Percentiles rank a stretch among this genome's conserved stretches.
These are phyloP conservation scores for Gobionotothen gibberifrons DNA, from an alignment of 2,797 vertebrate species.

Conservation along the genomic window DNA sequence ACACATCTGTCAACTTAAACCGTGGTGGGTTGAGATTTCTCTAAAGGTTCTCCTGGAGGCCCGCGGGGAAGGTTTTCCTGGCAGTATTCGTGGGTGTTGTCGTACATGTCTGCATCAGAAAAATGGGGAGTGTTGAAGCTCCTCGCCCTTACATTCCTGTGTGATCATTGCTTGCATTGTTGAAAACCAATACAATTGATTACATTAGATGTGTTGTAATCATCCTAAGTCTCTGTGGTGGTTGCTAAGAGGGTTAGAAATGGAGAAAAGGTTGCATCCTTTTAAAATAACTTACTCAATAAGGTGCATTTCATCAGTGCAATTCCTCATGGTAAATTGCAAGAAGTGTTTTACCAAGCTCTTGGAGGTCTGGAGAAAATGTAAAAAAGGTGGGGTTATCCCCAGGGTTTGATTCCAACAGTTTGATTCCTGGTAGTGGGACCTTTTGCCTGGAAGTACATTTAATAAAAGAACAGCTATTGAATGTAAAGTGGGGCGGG, in stretches of 20 bases:
- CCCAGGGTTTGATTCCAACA: not conserved
- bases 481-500: not conserved
- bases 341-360: not conserved
- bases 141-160: slow-evolving; percentile 14
- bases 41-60: slow-evolving; percentile 9
- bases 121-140: slow-evolving; percentile 21
- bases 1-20: slow-evolving; percentile 42
- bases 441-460: not conserved
- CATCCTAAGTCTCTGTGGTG: not conserved
- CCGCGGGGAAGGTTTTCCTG: slow-evolving; percentile 20
- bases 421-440: not conserved
- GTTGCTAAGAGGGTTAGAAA: not conserved
- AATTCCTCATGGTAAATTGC: not conserved
- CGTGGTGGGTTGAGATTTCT: slow-evolving; percentile 16
- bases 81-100: slow-evolving; percentile 20
- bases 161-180: not conserved
- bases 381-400: not conserved
- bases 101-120: slow-evolving; percentile 10
- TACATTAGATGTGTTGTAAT: slow-evolving; percentile 25
- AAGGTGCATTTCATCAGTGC: slow-evolving; percentile 2
- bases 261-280: slow-evolving; percentile 6
- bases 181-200: not conserved
- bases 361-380: not conserved
- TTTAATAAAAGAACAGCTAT: not conserved
- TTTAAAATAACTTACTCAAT: slow-evolving; percentile 17